Evolutionary conservation across 2,888 invertebrate species (phyloP).

Genomic region (Dendrolimus pini): DNA sequence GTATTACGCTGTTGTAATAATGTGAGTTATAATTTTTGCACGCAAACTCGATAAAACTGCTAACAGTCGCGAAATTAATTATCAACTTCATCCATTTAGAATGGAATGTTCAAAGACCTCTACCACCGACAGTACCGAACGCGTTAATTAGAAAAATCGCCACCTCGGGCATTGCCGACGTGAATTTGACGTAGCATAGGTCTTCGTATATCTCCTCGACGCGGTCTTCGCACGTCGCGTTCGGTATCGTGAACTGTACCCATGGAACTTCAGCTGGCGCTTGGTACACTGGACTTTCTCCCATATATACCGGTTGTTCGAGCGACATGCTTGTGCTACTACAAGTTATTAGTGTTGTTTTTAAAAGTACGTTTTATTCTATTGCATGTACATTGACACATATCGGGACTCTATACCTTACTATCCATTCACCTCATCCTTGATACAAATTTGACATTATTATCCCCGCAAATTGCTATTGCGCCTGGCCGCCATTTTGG

Average conservation of each 20-base stretch:
- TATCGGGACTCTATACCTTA: too few relatives aligned
- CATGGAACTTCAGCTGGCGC: conserved; percentile 70
- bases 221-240: conserved; percentile 75
- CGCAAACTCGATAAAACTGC: too few relatives aligned
- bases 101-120: neutral
- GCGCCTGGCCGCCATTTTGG: too few relatives aligned
- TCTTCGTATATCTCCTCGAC: conserved; percentile 93
- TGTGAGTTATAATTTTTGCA: too few relatives aligned
- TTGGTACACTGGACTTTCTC: conserved; percentile 29
- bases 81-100: too few relatives aligned
- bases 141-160: conserved; percentile 10
- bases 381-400: conserved; percentile 2
- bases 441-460: too few relatives aligned
- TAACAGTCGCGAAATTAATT: too few relatives aligned
- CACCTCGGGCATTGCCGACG: conserved; percentile 83
- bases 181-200: conserved; percentile 90
- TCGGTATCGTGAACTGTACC: conserved; percentile 82
- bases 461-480: too few relatives aligned
- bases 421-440: too few relatives aligned
- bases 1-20: too few relatives aligned
- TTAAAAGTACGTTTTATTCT: too few relatives aligned
- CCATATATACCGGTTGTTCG: conserved; percentile 41
- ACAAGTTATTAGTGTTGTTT: conserved; percentile 22
- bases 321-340: conserved; percentile 45
- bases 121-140: conserved; percentile 1